These are phyloP conservation scores for Phaetusa simplex DNA, from an alignment of 2,113 vertebrate genomes.

Conservation along the genomic window DNA sequence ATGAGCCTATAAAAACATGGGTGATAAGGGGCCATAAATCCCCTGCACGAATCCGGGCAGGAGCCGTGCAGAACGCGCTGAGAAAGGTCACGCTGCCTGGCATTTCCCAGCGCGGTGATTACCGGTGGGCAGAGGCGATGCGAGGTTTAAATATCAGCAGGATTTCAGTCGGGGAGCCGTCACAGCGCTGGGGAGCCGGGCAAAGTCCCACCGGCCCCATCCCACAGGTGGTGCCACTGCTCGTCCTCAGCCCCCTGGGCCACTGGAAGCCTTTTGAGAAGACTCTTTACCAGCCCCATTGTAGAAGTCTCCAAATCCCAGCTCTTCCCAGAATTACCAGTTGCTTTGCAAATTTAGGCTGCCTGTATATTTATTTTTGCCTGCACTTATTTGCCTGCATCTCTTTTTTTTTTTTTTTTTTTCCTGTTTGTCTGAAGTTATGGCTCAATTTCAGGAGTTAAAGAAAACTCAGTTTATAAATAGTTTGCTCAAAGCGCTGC, in stretches of 20 bases:
- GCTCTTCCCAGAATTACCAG: neutral
- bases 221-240: rapidly evolving
- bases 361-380: neutral
- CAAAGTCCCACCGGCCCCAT: rapidly evolving
- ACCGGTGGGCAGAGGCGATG: neutral
- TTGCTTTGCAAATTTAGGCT: neutral
- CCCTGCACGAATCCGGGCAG: neutral
- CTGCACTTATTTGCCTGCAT: neutral
- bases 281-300: neutral
- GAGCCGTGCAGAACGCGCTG: neutral
- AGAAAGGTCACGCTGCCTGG: neutral
- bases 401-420: neutral
- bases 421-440: neutral
- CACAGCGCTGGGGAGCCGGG: rapidly evolving
- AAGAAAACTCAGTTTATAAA: neutral
- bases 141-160: neutral
- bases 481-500: neutral
- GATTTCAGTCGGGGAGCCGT: neutral
- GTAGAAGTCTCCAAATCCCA: neutral
- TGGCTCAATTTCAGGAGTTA: neutral
- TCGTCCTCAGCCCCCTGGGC: rapidly evolving
- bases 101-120: neutral
- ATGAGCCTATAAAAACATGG: neutral
- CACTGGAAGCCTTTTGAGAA: neutral
- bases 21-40: neutral